Evolutionary conservation across 2,888 invertebrate genomes (phyloP).

Genomic region (Urechis unicinctus): DNA sequence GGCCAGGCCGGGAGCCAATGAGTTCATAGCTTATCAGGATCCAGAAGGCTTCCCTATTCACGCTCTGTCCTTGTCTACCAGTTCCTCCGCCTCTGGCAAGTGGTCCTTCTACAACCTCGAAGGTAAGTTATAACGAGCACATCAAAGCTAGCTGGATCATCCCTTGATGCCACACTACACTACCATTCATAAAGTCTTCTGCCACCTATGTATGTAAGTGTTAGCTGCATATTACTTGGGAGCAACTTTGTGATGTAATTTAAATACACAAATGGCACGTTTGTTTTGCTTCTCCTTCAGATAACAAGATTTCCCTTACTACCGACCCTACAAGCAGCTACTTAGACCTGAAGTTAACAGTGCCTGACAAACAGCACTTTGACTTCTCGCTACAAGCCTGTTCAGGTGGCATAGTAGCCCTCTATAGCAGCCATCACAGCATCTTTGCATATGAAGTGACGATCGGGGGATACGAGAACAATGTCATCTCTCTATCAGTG

Average conservation of each 20-base stretch:
- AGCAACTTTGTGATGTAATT: too few species aligned
- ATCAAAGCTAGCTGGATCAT: too few species aligned
- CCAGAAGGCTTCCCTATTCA: constrained; percentile 1
- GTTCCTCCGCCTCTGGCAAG: background rate
- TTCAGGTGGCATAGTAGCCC: background rate
- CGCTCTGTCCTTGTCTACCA: constrained; percentile 1
- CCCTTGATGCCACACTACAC: too few species aligned
- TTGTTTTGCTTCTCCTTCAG: too few species aligned
- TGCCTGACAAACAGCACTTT: background rate
- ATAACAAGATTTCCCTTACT: background rate
- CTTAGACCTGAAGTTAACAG: background rate
- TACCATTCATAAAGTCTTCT: too few species aligned
- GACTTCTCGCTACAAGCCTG: constrained; percentile 6
- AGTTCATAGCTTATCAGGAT: constrained; percentile 4
- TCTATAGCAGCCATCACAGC: background rate
- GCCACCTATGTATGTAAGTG: too few species aligned
- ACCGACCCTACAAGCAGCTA: background rate
- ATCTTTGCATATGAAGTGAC: background rate
- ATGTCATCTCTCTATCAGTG: background rate
- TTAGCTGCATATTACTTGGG: too few species aligned
- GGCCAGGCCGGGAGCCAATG: background rate
- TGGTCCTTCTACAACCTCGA: background rate
- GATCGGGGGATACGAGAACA: constrained; percentile 1
- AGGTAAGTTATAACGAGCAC: constrained; percentile 3
- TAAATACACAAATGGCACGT: too few species aligned